Conservation (phyloP, 2,113 vertebrate species). For the Eclectus roratus region DNA sequence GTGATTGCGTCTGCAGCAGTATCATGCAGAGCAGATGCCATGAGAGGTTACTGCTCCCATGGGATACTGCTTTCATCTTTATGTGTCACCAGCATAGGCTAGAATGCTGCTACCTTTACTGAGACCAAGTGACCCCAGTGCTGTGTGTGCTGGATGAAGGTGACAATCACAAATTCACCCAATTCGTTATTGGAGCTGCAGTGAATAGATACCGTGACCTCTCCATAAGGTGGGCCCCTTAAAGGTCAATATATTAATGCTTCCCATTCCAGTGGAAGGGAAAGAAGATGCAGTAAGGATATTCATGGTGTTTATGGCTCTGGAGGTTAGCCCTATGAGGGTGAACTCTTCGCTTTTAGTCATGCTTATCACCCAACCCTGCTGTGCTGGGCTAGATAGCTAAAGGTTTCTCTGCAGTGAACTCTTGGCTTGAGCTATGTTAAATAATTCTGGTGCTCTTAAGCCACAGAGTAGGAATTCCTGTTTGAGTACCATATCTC, state of each 20-base stretch:
- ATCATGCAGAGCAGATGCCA: not conserved
- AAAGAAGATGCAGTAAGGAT: not conserved
- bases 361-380: not conserved
- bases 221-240: not conserved
- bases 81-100: not conserved
- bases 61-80: not conserved
- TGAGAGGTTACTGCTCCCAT: not conserved
- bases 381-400: not conserved
- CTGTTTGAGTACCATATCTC: not conserved
- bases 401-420: not conserved
- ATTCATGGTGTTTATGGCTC: not conserved
- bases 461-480: not conserved
- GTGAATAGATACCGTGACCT: not conserved
- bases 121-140: not conserved
- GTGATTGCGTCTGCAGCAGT: accelerated
- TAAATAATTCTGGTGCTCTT: not conserved
- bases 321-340: not conserved
- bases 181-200: not conserved
- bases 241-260: not conserved
- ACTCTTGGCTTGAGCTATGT: not conserved
- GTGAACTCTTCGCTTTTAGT: not conserved
- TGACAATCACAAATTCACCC: not conserved
- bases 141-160: not conserved
- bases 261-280: not conserved
- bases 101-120: not conserved